Conservation (phyloP, 2,888 invertebrate species). For the Cyclophora albipunctata region DNA sequence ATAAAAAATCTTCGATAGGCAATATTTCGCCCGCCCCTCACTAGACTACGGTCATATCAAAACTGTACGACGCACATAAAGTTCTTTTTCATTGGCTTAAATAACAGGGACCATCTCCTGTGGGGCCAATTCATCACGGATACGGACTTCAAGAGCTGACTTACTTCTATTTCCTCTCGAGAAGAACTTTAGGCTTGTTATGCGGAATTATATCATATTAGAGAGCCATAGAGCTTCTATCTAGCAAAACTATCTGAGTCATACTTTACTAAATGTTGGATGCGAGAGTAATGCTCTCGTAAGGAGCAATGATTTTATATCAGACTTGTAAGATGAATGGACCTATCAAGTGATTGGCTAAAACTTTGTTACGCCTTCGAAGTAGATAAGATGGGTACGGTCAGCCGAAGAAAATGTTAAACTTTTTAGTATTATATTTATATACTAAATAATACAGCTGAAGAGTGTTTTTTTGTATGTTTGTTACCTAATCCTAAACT, state of each 20-base stretch:
- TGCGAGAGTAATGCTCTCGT: conserved; percentile 22
- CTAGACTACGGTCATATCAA: not conserved
- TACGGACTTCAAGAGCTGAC: conserved; percentile 20
- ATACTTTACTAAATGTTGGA: conserved; percentile 9
- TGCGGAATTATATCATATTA: conserved; percentile 7
- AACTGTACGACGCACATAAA: too few species aligned
- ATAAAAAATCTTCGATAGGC: not conserved
- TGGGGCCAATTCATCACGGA: conserved; percentile 45
- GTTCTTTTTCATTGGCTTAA: conserved; percentile 30
- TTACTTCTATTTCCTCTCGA: conserved; percentile 8
- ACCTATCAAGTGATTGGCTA: conserved; percentile 12
- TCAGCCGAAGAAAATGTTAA: not conserved
- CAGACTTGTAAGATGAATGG: conserved; percentile 15
- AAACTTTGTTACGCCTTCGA: not conserved
- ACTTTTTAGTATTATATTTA: too few species aligned
- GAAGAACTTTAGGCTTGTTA: not conserved
- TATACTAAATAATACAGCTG: too few species aligned
- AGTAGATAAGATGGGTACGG: too few species aligned
- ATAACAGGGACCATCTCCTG: conserved; percentile 33
- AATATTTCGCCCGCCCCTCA: not conserved
- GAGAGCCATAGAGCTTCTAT: too few species aligned
- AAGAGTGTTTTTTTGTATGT: not conserved
- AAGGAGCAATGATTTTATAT: conserved; percentile 27
- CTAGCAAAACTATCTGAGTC: not conserved
- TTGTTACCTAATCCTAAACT: too few species aligned